Base-by-base conservation (phyloP, 2,888 invertebrate species). In the Nymphalis polychloros region DNA sequence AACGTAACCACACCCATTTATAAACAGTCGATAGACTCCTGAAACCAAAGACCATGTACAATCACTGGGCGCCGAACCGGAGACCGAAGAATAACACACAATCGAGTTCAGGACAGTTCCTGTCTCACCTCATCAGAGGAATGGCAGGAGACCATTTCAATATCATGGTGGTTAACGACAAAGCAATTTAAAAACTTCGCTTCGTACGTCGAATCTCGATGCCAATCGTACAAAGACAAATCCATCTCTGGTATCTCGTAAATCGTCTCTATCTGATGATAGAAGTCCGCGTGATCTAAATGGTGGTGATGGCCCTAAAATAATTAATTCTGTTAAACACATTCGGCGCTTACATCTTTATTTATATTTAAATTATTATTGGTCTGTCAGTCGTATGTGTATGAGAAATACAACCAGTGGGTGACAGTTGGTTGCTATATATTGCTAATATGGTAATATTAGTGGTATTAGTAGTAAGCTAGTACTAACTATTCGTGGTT, bases 251-350 rank as follows among this genome's bases (percentile, higher is more conserved):
- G 81, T 1, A 81, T 78, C 75, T 92, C 92, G 76, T 85, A 85
- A 79, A 92, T 92, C 0, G 91, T 89, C 60, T 87, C 88, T 72
- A 90, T 88, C 69, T 90, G 90, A 76, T 91, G 91, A 74, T 87
- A 80, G 75, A 81, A 84, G 62, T 88, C 88, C 50, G 78, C 76
- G 69, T 76, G 73, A 46, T 70, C 71, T 62, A 68, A 59, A 60
- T 13, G 31, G 64, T 68, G 69, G 57, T 63, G 66, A 23, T 72
- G 60, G 61, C 72, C 79, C 80, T 80, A 80, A 69, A 79, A 80
- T 74, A 63, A 62, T 17, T 69, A 31, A 55, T 31, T 55, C 47
- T 35, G 48, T 31, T 49, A 17, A 49, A 59, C 16, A 10, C 46
- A 50, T 41, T 17, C 2, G 10, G 53, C 31, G 27, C 35, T 41